These are phyloP conservation scores for Conger conger DNA, from an alignment of 2,113 vertebrate species.

Conservation along the genomic window DNA sequence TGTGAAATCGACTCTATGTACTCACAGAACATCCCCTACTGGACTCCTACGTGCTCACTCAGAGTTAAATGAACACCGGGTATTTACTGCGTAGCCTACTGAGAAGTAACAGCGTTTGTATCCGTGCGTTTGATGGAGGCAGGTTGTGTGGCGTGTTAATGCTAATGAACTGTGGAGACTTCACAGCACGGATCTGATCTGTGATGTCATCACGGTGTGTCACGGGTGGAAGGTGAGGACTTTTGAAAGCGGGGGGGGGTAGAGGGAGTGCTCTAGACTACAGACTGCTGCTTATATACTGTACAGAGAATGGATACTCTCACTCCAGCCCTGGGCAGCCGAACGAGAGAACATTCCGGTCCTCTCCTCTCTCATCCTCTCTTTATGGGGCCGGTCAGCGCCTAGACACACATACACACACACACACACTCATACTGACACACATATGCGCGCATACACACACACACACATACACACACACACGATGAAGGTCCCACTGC, in stretches of 20 bases:
- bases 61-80: too few species aligned
- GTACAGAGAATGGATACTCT: slow-evolving; percentile 71
- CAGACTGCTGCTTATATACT: slow-evolving; percentile 79
- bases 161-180: too few species aligned
- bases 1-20: too few species aligned
- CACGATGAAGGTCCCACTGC: slow-evolving; percentile 9
- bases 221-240: neutral
- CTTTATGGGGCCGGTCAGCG: neutral
- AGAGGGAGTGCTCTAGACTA: slow-evolving; percentile 72
- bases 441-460: too few species aligned
- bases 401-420: neutral
- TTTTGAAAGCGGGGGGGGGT: slow-evolving; percentile 21
- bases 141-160: too few species aligned
- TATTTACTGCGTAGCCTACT: too few species aligned
- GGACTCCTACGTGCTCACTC: too few species aligned
- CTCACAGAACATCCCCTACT: too few species aligned
- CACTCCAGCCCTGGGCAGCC: slow-evolving; percentile 58
- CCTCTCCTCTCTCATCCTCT: neutral
- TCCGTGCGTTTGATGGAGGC: too few species aligned
- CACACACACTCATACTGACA: too few species aligned
- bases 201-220: neutral
- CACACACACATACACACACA: too few species aligned
- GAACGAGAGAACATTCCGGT: slow-evolving; percentile 43
- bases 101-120: too few species aligned
- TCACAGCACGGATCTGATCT: neutral